A percentile compares a stretch with the other conserved stretches of the same genome.
Conservation (phyloP, 2,113 vertebrate genomes). For the Silurus glanis region DNA sequence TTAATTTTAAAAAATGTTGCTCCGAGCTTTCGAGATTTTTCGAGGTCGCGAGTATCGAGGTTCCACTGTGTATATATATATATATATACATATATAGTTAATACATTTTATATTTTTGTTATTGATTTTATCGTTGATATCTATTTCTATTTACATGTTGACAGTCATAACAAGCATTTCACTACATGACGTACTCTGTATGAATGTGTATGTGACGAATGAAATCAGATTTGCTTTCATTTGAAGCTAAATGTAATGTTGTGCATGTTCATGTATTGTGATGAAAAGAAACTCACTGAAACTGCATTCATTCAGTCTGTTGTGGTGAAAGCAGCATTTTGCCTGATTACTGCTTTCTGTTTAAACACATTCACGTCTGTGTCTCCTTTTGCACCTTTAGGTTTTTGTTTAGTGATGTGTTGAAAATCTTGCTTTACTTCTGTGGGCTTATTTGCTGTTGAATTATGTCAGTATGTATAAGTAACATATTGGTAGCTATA, state of each 20-base stretch:
- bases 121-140: too few species aligned
- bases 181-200: too few species aligned
- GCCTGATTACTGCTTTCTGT: neutral
- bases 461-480: neutral
- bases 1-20: too few species aligned
- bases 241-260: neutral
- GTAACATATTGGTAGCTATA: neutral
- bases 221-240: too few species aligned
- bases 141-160: too few species aligned
- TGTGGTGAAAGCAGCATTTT: neutral
- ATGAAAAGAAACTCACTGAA: neutral
- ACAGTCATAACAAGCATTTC: too few species aligned
- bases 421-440: neutral
- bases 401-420: neutral
- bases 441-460: neutral
- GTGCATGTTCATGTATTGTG: neutral
- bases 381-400: neutral
- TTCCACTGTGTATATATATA: too few species aligned
- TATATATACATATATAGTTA: too few species aligned
- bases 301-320: neutral
- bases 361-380: neutral
- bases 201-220: too few species aligned
- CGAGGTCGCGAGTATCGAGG: too few species aligned
- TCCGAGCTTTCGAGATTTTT: too few species aligned
- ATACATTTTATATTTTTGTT: too few species aligned